A percentile compares a stretch with the other conserved stretches of the same genome.
Conservation (phyloP, 2,888 invertebrate species). For the Epicampocera succincta region DNA sequence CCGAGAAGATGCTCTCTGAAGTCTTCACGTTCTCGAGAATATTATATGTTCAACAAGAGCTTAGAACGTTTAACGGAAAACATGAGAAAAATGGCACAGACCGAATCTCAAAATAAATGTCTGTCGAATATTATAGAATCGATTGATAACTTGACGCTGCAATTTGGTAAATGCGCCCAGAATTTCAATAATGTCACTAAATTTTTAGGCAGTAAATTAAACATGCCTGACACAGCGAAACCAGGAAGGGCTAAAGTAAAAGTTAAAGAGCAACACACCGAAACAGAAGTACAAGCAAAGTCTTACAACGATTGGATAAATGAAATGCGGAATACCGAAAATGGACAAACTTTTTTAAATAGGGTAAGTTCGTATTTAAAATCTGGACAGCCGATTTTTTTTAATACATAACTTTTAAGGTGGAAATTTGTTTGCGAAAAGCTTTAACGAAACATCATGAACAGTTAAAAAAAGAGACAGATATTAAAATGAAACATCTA, state of each 20-base stretch:
- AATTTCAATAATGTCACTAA: slow-evolving; percentile 74
- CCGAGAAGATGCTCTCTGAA: slow-evolving; percentile 58
- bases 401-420: slow-evolving; percentile 61
- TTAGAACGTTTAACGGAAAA: slow-evolving; percentile 74
- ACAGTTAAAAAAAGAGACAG: slow-evolving; percentile 74
- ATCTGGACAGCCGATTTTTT: no score
- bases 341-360: slow-evolving; percentile 78
- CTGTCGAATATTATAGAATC: slow-evolving; percentile 72
- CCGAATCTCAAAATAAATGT: slow-evolving; percentile 73
- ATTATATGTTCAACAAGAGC: slow-evolving; percentile 73
- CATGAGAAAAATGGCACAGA: slow-evolving; percentile 71
- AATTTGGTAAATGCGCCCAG: slow-evolving; percentile 74
- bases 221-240: not conserved
- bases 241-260: not conserved
- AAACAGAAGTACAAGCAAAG: slow-evolving; percentile 67
- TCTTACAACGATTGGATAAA: slow-evolving; percentile 79
- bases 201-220: slow-evolving; percentile 44
- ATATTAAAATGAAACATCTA: slow-evolving; percentile 77
- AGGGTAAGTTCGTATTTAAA: slow-evolving; percentile 74
- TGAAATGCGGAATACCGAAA: slow-evolving; percentile 78
- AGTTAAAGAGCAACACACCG: slow-evolving; percentile 51
- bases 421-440: slow-evolving; percentile 77
- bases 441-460: slow-evolving; percentile 76
- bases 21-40: slow-evolving; percentile 69
- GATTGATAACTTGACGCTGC: slow-evolving; percentile 73